A percentile compares a stretch with the other conserved stretches of the same genome.
These are phyloP conservation scores for Catharus fuscescens DNA, from an alignment of 2,113 vertebrate species.

Conservation along the genomic window DNA sequence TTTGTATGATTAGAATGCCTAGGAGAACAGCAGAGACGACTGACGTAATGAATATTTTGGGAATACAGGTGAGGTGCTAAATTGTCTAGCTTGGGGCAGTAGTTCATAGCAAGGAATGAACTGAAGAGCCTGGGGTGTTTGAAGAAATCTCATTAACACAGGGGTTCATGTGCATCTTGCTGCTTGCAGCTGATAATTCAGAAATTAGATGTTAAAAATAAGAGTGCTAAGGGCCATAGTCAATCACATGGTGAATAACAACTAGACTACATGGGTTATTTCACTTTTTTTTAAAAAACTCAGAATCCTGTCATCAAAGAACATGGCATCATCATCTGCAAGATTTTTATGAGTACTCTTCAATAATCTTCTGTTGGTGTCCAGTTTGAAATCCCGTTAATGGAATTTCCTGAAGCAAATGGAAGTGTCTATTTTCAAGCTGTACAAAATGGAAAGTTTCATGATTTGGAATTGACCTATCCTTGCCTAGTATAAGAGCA, in stretches of 20 bases:
- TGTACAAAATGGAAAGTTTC: neutral
- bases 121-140: neutral
- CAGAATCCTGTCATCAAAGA: neutral
- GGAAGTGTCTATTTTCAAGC: neutral
- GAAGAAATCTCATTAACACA: neutral
- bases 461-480: neutral
- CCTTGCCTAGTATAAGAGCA: neutral
- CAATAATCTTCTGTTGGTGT: neutral
- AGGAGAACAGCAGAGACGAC: neutral
- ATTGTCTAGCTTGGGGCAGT: neutral
- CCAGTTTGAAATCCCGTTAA: neutral
- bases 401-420: neutral
- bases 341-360: neutral
- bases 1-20: neutral
- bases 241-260: neutral
- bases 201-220: constrained; percentile 7
- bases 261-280: neutral
- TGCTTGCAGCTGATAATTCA: constrained; percentile 2
- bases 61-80: neutral
- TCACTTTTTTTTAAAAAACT: neutral
- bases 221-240: neutral
- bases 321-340: neutral
- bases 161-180: neutral
- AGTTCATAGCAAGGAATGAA: neutral
- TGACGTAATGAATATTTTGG: constrained; percentile 11